A percentile compares a stretch with the other conserved stretches of the same genome.
Conservation (phyloP, 2,888 invertebrate genomes). For the Sthenelais limicola region DNA sequence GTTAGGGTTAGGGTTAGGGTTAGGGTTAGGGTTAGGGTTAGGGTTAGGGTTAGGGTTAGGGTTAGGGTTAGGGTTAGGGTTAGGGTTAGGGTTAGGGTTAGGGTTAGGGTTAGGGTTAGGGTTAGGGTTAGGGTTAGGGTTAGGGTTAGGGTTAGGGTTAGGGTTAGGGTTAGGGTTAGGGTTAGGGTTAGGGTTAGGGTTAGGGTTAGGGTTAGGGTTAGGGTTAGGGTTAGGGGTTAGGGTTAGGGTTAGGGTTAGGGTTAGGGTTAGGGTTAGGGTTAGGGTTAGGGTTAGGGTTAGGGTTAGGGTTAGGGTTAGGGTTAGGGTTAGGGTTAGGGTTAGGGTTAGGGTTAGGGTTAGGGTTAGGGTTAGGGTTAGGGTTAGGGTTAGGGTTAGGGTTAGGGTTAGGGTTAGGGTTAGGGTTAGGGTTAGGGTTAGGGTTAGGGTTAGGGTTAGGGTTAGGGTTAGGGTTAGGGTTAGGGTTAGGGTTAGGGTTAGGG, state of each 20-base stretch:
- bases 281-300: slow-evolving; percentile 8
- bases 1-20: slow-evolving; percentile 8
- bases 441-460: slow-evolving; percentile 8
- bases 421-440: slow-evolving; percentile 9
- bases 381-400: slow-evolving; percentile 8
- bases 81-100: slow-evolving; percentile 8
- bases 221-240: too few species aligned
- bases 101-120: slow-evolving; percentile 9
- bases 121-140: slow-evolving; percentile 8
- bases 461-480: slow-evolving; percentile 8
- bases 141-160: slow-evolving; percentile 8
- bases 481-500: slow-evolving; percentile 9
- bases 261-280: slow-evolving; percentile 8
- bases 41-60: slow-evolving; percentile 3
- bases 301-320: slow-evolving; percentile 9
- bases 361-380: slow-evolving; percentile 9
- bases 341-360: slow-evolving; percentile 8
- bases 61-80: slow-evolving; percentile 8
- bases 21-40: slow-evolving; percentile 8
- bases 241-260: slow-evolving; percentile 8
- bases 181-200: slow-evolving; percentile 8
- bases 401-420: slow-evolving; percentile 8
- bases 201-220: slow-evolving; percentile 8
- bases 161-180: slow-evolving; percentile 9
- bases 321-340: slow-evolving; percentile 8